phyloP scores from a whole-genome alignment of 2,113 vertebrate species.

The Bubalus kerabau region DNA sequence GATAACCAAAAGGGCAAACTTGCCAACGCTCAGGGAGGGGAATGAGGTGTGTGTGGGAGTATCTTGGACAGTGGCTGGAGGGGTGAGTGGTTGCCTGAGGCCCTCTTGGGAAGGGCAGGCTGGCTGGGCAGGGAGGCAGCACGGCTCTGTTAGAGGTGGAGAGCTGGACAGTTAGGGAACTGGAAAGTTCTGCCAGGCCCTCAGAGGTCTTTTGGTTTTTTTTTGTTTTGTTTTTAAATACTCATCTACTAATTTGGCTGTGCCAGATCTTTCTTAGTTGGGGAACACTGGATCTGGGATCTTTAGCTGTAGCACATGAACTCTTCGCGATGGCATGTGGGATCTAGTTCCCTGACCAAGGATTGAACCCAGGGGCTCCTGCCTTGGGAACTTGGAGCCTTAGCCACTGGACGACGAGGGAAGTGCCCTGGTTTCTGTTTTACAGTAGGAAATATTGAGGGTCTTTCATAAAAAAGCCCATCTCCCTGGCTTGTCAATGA shows the following conservation, averaged over 20 bases:
- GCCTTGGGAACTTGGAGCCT: neutral
- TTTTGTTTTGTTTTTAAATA: neutral
- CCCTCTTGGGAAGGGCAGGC: neutral
- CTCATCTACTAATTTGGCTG: neutral
- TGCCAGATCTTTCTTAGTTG: neutral
- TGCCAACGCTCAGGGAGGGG: neutral
- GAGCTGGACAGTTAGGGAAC: neutral
- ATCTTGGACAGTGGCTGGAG: neutral
- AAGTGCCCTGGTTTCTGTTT: neutral
- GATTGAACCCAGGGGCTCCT: neutral
- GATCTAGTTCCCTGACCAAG: neutral
- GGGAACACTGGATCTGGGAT: neutral
- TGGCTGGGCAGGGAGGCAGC: neutral
- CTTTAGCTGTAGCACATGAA: neutral
- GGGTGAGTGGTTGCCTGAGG: neutral
- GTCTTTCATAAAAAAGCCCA: neutral
- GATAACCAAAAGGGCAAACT: neutral
- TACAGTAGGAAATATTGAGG: neutral
- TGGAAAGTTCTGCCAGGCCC: neutral
- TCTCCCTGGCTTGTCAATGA: neutral
- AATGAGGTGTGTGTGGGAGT: rapidly evolving
- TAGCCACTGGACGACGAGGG: neutral
- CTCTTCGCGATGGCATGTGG: neutral
- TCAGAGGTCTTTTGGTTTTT: neutral
- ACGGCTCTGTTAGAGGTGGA: neutral